Evolutionary conservation across 2,888 invertebrate species (phyloP).

Genomic region (Agriopis marginaria): DNA sequence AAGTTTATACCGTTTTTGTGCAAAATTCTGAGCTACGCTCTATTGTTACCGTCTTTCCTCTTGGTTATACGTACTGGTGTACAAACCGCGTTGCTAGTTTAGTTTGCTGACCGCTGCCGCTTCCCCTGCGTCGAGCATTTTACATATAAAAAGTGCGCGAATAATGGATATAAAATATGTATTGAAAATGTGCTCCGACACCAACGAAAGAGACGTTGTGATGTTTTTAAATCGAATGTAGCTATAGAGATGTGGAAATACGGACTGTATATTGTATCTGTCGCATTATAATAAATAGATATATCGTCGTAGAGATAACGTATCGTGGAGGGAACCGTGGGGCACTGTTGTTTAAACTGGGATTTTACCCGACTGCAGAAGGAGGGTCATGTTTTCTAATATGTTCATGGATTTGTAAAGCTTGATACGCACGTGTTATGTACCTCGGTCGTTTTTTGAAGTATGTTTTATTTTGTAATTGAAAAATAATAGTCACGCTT

Average conservation of each 20-base stretch:
- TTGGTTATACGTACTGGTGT: background rate
- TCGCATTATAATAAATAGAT: constrained; percentile 68
- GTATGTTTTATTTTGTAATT: constrained; percentile 37
- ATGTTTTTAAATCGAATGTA: constrained; percentile 60
- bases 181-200: constrained; percentile 57
- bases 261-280: constrained; percentile 68
- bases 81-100: background rate
- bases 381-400: constrained; percentile 34
- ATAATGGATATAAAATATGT: constrained; percentile 24
- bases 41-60: too few relatives aligned
- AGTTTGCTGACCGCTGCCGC: constrained; percentile 20
- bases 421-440: constrained; percentile 30
- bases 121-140: constrained; percentile 34
- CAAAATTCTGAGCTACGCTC: too few relatives aligned
- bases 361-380: constrained; percentile 21
- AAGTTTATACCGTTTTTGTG: too few relatives aligned
- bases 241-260: constrained; percentile 60
- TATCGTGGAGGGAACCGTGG: constrained; percentile 53
- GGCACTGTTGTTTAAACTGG: constrained; percentile 59
- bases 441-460: constrained; percentile 29
- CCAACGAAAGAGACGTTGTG: constrained; percentile 71
- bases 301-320: constrained; percentile 53
- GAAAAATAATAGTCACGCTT: constrained; percentile 29
- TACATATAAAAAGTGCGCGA: constrained; percentile 44
- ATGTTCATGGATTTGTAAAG: constrained; percentile 40